Base-by-base conservation (phyloP, 2,113 vertebrate species). In the Alethe diademata region DNA sequence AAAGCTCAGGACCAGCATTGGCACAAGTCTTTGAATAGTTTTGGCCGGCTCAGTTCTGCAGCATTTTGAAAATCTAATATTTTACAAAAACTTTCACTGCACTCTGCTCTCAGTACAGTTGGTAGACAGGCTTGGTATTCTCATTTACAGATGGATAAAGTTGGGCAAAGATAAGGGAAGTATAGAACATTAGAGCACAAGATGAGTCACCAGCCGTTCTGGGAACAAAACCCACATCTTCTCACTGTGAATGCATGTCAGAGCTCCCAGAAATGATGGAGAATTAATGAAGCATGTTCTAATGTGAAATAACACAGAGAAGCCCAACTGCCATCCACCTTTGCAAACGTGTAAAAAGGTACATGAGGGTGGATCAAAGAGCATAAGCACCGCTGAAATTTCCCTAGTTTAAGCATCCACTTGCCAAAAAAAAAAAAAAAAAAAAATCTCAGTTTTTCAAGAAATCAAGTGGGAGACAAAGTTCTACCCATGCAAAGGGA, bases 151-250 rank as follows among this genome's bases (percentile, higher is more conserved):
- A 93, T 83, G 75, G 75, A 90, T 88, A n/a, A 83, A 93, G 60
- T 11, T 95, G 88, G 82, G 86, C 64, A 90, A 92, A 90, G 86
- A 93, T 80, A 86, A 73, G 86, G 60, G 79, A 74, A 90, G 67
- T 78, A 73, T 62, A 57, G 69, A 90, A 79, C 75, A 62, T 73
- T 50, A 58, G 88, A 92, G 66, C 71, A 50, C 42, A 38, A 58
- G 60, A 83, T 94, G 95, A 94, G 67, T 95, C 95, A 96, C 50
- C 75, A 92, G 75, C 51, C 11, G 0, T 93, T 80, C 92, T 92
- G 83, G 88, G 91, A 97, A 86, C 76, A 92, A 89, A 93, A 22
- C 80, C 78, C 86, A 92, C 83, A 87, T 90, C 80, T 93, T 69
- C 71, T 84, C 62, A n/a, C 84, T 78, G 75, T 76, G 88, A 94